Evolutionary conservation across 2,888 invertebrate species (phyloP).

Genomic region (Drosophila dives): DNA sequence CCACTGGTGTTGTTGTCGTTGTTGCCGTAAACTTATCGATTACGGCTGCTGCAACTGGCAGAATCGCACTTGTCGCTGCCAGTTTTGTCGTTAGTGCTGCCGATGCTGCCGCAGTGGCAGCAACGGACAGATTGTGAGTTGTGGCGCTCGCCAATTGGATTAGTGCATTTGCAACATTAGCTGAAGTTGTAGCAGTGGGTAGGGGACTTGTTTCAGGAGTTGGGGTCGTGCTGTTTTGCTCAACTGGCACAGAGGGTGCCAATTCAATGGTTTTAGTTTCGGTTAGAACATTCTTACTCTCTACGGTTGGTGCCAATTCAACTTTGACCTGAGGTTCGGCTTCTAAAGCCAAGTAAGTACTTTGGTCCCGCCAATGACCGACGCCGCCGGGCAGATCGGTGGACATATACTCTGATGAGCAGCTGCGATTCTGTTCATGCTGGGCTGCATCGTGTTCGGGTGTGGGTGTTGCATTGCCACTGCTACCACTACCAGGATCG

Average conservation of each 20-base stretch:
- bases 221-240: slow-evolving; percentile 25
- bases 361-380: slow-evolving; percentile 92
- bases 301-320: slow-evolving; percentile 51
- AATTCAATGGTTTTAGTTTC: slow-evolving; percentile 60
- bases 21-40: slow-evolving; percentile 60
- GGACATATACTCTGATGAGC: slow-evolving; percentile 88
- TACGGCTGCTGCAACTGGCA: slow-evolving; percentile 71
- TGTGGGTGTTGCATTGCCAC: slow-evolving; percentile 84
- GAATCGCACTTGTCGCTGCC: slow-evolving; percentile 68
- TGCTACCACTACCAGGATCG: slow-evolving; percentile 88
- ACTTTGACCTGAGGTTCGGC: slow-evolving; percentile 81
- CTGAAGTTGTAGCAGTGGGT: slow-evolving; percentile 48
- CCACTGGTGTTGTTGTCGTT: slow-evolving; percentile 28
- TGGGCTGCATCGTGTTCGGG: slow-evolving; percentile 69
- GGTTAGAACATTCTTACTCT: slow-evolving; percentile 57
- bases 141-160: slow-evolving; percentile 82
- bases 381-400: slow-evolving; percentile 92
- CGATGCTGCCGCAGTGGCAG: slow-evolving; percentile 71
- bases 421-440: slow-evolving; percentile 75
- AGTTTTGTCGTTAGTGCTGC: slow-evolving; percentile 69
- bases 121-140: slow-evolving; percentile 74
- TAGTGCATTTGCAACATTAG: slow-evolving; percentile 82
- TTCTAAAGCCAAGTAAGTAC: slow-evolving; percentile 90
- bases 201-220: slow-evolving; percentile 54
- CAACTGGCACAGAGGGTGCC: slow-evolving; percentile 44